Base-by-base conservation (phyloP, 2,888 invertebrate species). In the Resseliella maxima region DNA sequence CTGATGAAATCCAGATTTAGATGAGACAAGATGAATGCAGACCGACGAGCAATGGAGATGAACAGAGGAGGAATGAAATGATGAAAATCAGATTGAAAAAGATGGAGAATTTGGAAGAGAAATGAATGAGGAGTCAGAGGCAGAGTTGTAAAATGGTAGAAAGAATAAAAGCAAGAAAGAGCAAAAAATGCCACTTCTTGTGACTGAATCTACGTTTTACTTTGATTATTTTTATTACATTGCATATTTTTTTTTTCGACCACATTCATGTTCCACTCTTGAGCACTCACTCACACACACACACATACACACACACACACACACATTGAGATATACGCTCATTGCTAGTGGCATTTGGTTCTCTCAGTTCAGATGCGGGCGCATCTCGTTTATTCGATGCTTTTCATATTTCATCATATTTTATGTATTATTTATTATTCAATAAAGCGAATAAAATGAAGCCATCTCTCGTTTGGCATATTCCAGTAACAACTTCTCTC, bases 391-490 rank as follows among this genome's bases (percentile, higher is more conserved):
- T 5, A 24, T 12, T 41, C 41, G 24, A 59, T 24, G 59, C n/a
- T n/a, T 50, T 72, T 31, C 72, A 72, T 31, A 72, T 72, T 72
- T 31, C 31, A 31, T 72, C 72, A 72, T 72, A 72, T 72, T 72
- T 72, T 72, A 72, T 72, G 72, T 72, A 12, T 72, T 72, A 72
- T 72, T 72, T 72, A 72, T 72, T 31, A 72, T 72, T 72, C 72
- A 72, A 72, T 72, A 72, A 72, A 72, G 72, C 35, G 72, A 72
- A 72, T 72, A 15, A 72, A 72, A 72, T 72, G 72, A 72, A 72
- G 72, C 35, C 72, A 18, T 72, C 72, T 72, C 72, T 15, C 31
- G 12, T 2, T 31, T 72, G 21, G 3, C 27, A 27, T 12, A n/a
- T 2, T n/a, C 72, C 3, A 15, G 31, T 50, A 50, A 50, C 8